Evolutionary conservation across 2,797 vertebrate species (phyloP).

Genomic region (Pogonophryne albipinna): DNA sequence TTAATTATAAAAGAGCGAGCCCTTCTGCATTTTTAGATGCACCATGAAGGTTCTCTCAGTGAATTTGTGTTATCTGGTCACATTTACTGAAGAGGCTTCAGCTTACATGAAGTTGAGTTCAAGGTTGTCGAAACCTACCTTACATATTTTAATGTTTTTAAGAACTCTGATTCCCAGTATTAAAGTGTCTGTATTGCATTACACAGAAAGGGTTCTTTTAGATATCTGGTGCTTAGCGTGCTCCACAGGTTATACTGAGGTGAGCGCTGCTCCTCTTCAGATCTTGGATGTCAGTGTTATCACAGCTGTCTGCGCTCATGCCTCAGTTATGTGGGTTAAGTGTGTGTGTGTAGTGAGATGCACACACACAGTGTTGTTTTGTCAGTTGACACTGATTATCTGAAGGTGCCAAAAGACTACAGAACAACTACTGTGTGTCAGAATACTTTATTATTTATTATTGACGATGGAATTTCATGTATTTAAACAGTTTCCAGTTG

Average conservation of each 20-base stretch:
- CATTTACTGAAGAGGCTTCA: neutral
- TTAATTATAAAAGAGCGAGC: conserved; percentile 11
- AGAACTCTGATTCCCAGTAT: neutral
- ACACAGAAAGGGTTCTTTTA: conserved; percentile 5
- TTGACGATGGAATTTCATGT: neutral
- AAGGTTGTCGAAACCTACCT: neutral
- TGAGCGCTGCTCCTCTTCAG: conserved; percentile 53
- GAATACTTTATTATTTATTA: neutral
- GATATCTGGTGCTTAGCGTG: conserved; percentile 35
- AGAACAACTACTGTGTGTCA: conserved; percentile 56
- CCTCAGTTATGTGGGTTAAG: conserved; percentile 54
- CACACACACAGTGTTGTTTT: conserved; percentile 55
- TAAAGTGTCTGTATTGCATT: neutral
- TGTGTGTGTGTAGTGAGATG: conserved; percentile 44
- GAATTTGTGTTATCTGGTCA: neutral
- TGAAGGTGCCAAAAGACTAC: conserved; percentile 51
- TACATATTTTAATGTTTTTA: neutral
- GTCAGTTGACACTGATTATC: conserved; percentile 75
- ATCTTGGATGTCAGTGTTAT: conserved; percentile 76
- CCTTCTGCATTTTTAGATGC: conserved; percentile 41
- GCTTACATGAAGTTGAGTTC: neutral
- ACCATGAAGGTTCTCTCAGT: neutral
- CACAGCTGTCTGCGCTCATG: conserved; percentile 75
- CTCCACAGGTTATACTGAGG: conserved; percentile 59
- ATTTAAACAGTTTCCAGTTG: neutral